Evolutionary conservation across 2,113 vertebrate genomes (phyloP).

Genomic region (Xiphophorus maculatus): DNA sequence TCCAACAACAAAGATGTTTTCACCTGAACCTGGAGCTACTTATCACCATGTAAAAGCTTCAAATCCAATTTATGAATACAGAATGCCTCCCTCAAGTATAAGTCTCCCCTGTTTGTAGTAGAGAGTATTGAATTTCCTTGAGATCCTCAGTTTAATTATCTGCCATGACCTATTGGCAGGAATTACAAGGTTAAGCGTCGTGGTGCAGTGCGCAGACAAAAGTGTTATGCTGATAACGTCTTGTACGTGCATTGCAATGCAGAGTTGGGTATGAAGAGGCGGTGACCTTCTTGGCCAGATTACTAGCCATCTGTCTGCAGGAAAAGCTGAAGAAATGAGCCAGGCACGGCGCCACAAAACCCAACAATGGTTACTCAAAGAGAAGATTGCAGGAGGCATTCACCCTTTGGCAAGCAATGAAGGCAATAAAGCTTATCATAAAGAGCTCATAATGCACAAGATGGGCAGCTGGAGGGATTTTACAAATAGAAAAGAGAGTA

Average conservation of each 20-base stretch:
- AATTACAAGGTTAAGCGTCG: constrained; percentile 32
- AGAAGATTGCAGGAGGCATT: constrained; percentile 1
- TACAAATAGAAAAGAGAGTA: background rate
- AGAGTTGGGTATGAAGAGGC: constrained; percentile 46
- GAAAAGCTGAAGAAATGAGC: constrained; percentile 26
- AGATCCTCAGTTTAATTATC: constrained; percentile 65
- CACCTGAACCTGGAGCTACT: background rate
- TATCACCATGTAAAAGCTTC: constrained; percentile 29
- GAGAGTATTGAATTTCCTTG: constrained; percentile 61
- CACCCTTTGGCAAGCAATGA: constrained; percentile 4
- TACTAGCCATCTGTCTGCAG: constrained; percentile 30
- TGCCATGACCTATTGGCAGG: constrained; percentile 58
- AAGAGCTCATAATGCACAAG: background rate
- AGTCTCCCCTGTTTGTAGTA: constrained; percentile 42
- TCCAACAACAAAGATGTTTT: constrained; percentile 7
- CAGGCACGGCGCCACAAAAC: constrained; percentile 13
- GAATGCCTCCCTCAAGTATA: constrained; percentile 35
- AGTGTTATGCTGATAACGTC: constrained; percentile 65
- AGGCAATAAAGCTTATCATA: background rate
- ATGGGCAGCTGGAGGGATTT: background rate
- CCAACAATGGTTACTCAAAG: constrained; percentile 5
- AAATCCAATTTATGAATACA: constrained; percentile 36
- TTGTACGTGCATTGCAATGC: constrained; percentile 41
- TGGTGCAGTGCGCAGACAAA: constrained; percentile 50
- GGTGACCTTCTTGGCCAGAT: constrained; percentile 58